Conservation (phyloP, 2,797 vertebrate genomes). For the Enteromius afrohamiltoni region DNA sequence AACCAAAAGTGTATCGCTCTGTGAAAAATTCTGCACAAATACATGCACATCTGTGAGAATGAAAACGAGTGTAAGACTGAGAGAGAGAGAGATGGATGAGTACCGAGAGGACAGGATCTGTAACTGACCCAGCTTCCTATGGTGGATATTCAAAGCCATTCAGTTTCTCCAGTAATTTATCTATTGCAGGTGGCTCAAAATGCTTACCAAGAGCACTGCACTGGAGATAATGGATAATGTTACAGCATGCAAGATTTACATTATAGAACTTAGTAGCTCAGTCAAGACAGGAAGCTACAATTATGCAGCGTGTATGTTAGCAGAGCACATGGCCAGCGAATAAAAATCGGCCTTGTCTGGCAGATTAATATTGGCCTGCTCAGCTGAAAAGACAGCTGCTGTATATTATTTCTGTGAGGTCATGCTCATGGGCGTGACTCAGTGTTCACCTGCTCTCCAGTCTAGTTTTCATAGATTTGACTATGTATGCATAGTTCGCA, state of each 20-base stretch:
- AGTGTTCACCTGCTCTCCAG: conserved; percentile 48
- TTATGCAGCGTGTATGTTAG: conserved; percentile 56
- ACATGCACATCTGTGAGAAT: conserved; percentile 37
- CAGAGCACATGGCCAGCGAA: conserved; percentile 57
- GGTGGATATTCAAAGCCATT: conserved; percentile 57
- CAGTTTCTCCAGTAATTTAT: conserved; percentile 64
- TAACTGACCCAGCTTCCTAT: conserved; percentile 49
- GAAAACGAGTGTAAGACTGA: neutral
- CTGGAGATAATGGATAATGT: conserved; percentile 67
- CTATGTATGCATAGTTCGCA: conserved; percentile 42
- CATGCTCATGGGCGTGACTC: conserved; percentile 43
- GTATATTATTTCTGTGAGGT: conserved; percentile 61
- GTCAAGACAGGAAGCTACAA: conserved; percentile 54
- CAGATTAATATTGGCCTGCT: conserved; percentile 55
- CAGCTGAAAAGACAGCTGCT: conserved; percentile 59
- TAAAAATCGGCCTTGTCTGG: conserved; percentile 57
- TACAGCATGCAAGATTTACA: conserved; percentile 70
- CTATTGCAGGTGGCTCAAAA: conserved; percentile 69
- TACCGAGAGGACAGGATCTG: conserved; percentile 41
- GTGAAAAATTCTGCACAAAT: conserved; percentile 12
- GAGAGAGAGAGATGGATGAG: conserved; percentile 24
- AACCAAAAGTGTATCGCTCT: conserved; percentile 19
- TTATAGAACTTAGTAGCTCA: conserved; percentile 64
- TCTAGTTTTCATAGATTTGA: conserved; percentile 47
- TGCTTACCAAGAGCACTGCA: conserved; percentile 76